Conservation (phyloP, 1,140 invertebrate species). For the Bactericera cockerelli region DNA sequence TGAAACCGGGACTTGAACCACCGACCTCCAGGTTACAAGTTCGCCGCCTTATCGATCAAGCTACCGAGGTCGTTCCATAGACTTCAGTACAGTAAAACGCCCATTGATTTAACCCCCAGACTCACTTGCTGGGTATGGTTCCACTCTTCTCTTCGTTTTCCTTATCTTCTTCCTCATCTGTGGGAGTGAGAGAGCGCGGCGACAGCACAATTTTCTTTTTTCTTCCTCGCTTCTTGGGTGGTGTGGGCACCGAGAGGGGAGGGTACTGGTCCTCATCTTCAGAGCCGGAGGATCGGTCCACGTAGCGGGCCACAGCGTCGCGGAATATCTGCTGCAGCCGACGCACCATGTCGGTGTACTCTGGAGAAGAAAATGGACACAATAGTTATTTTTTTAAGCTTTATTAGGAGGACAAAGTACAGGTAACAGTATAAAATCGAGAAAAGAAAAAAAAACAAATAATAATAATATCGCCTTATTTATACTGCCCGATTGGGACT, state of each 20-base stretch:
- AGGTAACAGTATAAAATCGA: too few species aligned
- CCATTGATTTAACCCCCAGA: too few species aligned
- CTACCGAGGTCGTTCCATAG: too few species aligned
- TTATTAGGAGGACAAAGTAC: too few species aligned
- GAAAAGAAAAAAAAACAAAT: too few species aligned
- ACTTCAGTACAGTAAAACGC: too few species aligned
- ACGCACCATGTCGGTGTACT: constrained; percentile 76
- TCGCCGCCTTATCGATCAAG: too few species aligned
- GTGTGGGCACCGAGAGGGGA: neutral
- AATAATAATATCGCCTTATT: too few species aligned
- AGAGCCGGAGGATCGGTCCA: constrained; percentile 53
- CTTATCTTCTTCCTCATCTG: constrained; percentile 27
- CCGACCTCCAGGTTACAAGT: too few species aligned
- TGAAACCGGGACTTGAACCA: too few species aligned
- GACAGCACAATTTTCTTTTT: constrained; percentile 18
- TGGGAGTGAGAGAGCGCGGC: neutral
- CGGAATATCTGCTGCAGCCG: constrained; percentile 64
- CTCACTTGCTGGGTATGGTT: constrained; percentile 8
- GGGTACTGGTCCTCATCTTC: constrained; percentile 39
- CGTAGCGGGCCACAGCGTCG: constrained; percentile 56
- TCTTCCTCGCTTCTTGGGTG: constrained; percentile 3
- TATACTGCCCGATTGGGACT: too few species aligned
- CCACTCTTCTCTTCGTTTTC: constrained; percentile 17
- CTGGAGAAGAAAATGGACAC: constrained; percentile 33
- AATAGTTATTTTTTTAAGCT: too few species aligned